Percentiles rank a stretch among this genome's conserved stretches.
These are phyloP conservation scores for Sminthurides aquaticus DNA, from an alignment of 2,888 invertebrate species.

Conservation along the genomic window DNA sequence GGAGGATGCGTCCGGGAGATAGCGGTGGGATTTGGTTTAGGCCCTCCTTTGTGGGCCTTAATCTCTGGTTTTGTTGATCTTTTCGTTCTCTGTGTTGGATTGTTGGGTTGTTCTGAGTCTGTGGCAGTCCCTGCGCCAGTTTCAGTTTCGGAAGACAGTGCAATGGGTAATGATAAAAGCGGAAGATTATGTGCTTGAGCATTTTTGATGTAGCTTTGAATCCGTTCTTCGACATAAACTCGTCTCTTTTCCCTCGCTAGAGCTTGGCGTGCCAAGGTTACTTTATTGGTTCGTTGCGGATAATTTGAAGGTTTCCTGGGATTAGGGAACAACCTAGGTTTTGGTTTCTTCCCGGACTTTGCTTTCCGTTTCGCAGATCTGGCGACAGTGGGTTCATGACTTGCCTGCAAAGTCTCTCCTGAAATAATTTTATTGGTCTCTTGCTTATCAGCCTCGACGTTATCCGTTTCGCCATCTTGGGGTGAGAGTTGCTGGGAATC, in stretches of 20 bases:
- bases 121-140: background rate
- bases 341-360: conserved; percentile 24
- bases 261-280: conserved; percentile 41
- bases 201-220: conserved; percentile 41
- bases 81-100: background rate
- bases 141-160: background rate
- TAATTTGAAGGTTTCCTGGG: conserved; percentile 39
- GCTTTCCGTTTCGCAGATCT: conserved; percentile 18
- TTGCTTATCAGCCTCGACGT: conserved; percentile 1
- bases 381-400: conserved; percentile 17
- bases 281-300: conserved; percentile 42
- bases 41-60: background rate
- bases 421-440: background rate
- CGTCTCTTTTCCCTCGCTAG: conserved; percentile 41
- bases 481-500: background rate
- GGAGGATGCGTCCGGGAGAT: background rate
- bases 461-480: background rate
- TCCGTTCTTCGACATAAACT: conserved; percentile 41
- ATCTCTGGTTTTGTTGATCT: background rate
- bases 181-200: conserved; percentile 18
- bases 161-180: background rate
- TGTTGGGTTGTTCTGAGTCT: background rate
- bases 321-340: conserved; percentile 31
- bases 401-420: background rate
- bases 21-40: background rate